A percentile compares a stretch with the other conserved stretches of the same genome.
These are phyloP conservation scores for Cyprinodon brontotheroides DNA, from an alignment of 2,113 vertebrate species.

Conservation along the genomic window DNA sequence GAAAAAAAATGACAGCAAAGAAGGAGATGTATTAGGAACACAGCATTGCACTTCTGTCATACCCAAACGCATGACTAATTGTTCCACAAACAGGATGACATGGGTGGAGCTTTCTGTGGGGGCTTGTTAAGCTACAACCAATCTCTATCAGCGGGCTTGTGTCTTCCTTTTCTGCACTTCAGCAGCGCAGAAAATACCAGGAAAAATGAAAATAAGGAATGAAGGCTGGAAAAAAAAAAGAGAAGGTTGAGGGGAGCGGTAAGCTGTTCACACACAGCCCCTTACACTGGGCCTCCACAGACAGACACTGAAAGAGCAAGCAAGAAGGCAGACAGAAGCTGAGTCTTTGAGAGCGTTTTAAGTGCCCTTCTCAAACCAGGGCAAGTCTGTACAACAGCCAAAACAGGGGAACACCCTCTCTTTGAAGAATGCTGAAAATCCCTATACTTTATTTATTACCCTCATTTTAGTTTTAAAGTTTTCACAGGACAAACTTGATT, in stretches of 20 bases:
- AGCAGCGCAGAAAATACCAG: constrained; percentile 31
- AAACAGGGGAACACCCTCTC: constrained; percentile 5
- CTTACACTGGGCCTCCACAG: constrained; percentile 62
- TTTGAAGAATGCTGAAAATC: constrained; percentile 6
- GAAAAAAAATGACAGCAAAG: neutral
- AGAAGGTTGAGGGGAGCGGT: constrained; percentile 24
- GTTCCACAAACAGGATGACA: constrained; percentile 54
- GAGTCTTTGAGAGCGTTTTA: constrained; percentile 41
- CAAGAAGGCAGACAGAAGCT: constrained; percentile 47
- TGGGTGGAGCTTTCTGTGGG: constrained; percentile 63
- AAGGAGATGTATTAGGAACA: constrained; percentile 19
- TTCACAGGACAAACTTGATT: neutral
- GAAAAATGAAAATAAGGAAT: constrained; percentile 55
- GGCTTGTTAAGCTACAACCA: constrained; percentile 68
- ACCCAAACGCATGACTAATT: constrained; percentile 41
- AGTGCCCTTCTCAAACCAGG: constrained; percentile 19
- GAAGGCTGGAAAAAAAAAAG: constrained; percentile 2
- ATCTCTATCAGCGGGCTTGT: constrained; percentile 57
- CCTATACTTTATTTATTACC: neutral
- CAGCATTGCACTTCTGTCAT: constrained; percentile 3
- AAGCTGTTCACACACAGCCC: constrained; percentile 45
- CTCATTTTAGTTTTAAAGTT: neutral
- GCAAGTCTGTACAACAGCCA: constrained; percentile 24
- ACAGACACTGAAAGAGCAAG: constrained; percentile 55
- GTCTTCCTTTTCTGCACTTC: constrained; percentile 41